Conservation (phyloP, 1,140 invertebrate species). For the Caenorhabditis briggsae region DNA sequence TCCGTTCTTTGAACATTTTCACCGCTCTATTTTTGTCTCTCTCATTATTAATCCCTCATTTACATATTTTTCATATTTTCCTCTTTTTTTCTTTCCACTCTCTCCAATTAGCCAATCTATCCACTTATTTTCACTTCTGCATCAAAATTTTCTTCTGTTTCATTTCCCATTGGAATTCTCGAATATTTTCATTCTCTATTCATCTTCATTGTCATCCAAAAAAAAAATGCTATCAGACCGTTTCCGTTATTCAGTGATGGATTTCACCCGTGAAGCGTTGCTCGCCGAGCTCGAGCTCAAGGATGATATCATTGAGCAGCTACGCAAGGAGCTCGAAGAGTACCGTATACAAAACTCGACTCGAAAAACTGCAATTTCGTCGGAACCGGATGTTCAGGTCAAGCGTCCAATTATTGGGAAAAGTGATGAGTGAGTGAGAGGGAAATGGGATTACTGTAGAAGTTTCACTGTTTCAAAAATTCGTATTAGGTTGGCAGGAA, state of each 20-base stretch:
- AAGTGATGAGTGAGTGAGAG: conserved; percentile 58
- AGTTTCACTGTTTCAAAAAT: too few species aligned
- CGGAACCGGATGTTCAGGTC: conserved; percentile 49
- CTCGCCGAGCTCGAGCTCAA: conserved; percentile 55
- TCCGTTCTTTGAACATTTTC: not conserved
- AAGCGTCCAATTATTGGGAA: conserved; percentile 48
- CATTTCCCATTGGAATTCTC: not conserved
- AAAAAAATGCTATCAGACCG: conserved; percentile 4
- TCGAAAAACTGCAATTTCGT: conserved; percentile 54
- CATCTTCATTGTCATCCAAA: not conserved
- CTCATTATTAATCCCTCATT: not conserved
- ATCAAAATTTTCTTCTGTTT: not conserved
- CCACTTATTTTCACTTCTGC: not conserved
- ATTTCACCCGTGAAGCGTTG: conserved; percentile 45
- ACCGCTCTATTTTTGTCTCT: not conserved
- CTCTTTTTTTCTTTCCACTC: not conserved
- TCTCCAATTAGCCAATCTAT: conserved; percentile 3
- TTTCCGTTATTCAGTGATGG: conserved; percentile 52
- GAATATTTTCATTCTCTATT: not conserved
- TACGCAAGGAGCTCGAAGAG: conserved; percentile 48
- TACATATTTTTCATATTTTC: conserved; percentile 10
- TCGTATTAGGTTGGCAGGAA: too few species aligned
- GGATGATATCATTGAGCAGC: conserved; percentile 61
- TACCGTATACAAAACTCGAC: conserved; percentile 36
- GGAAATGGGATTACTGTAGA: not conserved